Evolutionary conservation across 2,797 vertebrate genomes (phyloP).

Genomic region (Mus spretus): DNA sequence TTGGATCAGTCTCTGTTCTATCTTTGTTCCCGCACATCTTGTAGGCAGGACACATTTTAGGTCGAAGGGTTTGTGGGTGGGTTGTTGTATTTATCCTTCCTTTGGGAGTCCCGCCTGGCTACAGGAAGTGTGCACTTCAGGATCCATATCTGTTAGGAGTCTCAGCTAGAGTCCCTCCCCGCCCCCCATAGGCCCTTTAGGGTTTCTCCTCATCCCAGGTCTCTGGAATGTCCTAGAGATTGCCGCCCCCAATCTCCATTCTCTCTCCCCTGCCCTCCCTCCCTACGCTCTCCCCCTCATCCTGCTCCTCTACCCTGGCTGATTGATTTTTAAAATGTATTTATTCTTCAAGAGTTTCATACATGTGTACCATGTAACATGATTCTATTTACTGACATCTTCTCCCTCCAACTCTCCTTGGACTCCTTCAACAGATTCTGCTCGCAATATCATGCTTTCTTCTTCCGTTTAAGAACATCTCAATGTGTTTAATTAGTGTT

Average conservation of each 20-base stretch:
- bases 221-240: neutral
- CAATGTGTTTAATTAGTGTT: neutral
- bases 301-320: neutral
- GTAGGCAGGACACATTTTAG: too few species aligned
- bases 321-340: neutral
- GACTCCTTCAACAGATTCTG: neutral
- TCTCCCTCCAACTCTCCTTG: neutral
- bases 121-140: neutral
- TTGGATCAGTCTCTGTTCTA: too few species aligned
- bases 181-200: neutral
- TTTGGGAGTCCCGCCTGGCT: neutral
- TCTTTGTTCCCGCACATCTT: too few species aligned
- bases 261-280: neutral
- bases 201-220: neutral
- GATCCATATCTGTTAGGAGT: neutral
- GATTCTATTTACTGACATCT: neutral
- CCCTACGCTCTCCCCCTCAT: too few species aligned
- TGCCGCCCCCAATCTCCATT: neutral
- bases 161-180: neutral
- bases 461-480: neutral
- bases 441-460: neutral
- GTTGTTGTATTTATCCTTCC: neutral
- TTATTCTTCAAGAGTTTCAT: neutral
- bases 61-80: neutral
- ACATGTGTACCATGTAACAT: neutral